phyloP scores from a whole-genome alignment of 2,888 invertebrate genomes.

The Eulithis prunata region DNA sequence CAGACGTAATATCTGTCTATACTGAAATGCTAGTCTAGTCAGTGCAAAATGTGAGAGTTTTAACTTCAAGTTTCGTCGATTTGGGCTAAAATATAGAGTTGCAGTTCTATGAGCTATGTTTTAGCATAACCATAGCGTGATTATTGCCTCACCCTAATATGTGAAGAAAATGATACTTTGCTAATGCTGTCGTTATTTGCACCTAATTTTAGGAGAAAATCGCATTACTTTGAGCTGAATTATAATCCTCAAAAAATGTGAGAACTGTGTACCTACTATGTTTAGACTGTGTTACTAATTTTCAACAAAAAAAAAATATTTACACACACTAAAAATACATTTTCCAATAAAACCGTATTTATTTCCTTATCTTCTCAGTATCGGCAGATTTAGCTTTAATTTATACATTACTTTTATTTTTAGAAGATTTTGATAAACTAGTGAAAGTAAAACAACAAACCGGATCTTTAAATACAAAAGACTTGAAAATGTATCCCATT shows the following conservation, averaged over 20 bases:
- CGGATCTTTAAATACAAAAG: conserved; percentile 5
- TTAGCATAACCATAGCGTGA: conserved; percentile 7
- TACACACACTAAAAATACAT: too few species aligned
- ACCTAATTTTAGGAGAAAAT: conserved; percentile 29
- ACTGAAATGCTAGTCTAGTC: too few species aligned
- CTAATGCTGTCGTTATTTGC: conserved; percentile 32
- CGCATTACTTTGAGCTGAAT: conserved; percentile 29
- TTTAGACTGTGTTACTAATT: too few species aligned
- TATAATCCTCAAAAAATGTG: not conserved
- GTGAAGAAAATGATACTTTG: conserved; percentile 33
- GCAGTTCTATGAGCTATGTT: conserved; percentile 14
- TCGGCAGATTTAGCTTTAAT: too few species aligned
- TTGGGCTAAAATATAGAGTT: conserved; percentile 13
- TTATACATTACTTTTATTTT: too few species aligned
- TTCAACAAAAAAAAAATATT: too few species aligned
- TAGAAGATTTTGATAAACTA: not conserved
- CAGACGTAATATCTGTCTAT: too few species aligned
- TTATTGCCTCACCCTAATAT: conserved; percentile 26
- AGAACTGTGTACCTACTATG: not conserved
- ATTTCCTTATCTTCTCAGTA: too few species aligned
- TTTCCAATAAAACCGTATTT: too few species aligned
- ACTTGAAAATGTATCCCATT: not conserved
- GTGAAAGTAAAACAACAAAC: not conserved
- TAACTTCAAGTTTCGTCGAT: too few species aligned
- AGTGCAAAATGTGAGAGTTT: too few species aligned